A percentile compares a stretch with the other conserved stretches of the same genome.
phyloP scores from a whole-genome alignment of 2,888 invertebrate genomes.

The Apomyelois bistriatella region DNA sequence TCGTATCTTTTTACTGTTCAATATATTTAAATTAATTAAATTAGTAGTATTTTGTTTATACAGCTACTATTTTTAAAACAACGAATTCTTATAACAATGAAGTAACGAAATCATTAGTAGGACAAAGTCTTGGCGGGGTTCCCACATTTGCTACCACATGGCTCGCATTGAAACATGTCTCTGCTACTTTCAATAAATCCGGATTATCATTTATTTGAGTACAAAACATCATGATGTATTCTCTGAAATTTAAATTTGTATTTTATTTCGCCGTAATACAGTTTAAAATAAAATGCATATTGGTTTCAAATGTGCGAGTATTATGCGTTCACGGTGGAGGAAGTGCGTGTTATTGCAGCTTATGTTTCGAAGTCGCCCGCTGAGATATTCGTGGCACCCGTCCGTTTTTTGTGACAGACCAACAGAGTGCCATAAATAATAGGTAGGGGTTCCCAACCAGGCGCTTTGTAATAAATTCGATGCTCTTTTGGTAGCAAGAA shows the following conservation, averaged over 20 bases:
- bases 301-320: slow-evolving; percentile 47
- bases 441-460: slow-evolving; percentile 73
- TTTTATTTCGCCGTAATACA: slow-evolving; percentile 44
- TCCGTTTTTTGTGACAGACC: slow-evolving; percentile 79
- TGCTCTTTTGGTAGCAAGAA: slow-evolving; percentile 76
- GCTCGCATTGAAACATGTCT: slow-evolving; percentile 64
- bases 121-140: slow-evolving; percentile 75
- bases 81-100: slow-evolving; percentile 51
- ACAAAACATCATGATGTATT: slow-evolving; percentile 37
- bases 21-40: background rate
- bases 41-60: background rate
- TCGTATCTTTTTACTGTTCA: background rate
- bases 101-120: slow-evolving; percentile 72
- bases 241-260: slow-evolving; percentile 36
- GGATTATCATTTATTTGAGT: slow-evolving; percentile 69
- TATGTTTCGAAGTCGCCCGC: slow-evolving; percentile 74
- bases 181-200: slow-evolving; percentile 73
- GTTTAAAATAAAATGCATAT: slow-evolving; percentile 42
- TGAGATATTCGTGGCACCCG: slow-evolving; percentile 76
- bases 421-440: slow-evolving; percentile 79
- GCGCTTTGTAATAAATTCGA: slow-evolving; percentile 77
- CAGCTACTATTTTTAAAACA: slow-evolving; percentile 33
- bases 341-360: slow-evolving; percentile 79
- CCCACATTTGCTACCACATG: slow-evolving; percentile 77
- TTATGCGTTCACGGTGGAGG: slow-evolving; percentile 58